Base-by-base conservation (phyloP, 2,888 invertebrate species). In the Chymomyza caudatula region DNA sequence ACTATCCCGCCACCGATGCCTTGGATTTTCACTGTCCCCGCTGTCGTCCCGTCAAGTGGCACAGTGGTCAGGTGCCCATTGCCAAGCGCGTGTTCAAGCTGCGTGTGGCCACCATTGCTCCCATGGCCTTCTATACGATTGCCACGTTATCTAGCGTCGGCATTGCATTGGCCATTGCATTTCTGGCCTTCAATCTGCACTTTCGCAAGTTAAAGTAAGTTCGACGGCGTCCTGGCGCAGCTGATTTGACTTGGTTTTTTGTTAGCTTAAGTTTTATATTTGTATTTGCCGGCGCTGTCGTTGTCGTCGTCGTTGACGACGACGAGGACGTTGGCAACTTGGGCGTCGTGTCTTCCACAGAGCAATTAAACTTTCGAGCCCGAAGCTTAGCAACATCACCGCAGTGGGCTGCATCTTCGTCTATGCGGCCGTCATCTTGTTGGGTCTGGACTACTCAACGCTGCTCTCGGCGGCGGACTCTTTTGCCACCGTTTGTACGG, bases 351-450 rank as follows among this genome's bases (percentile, higher is more conserved):
- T 51, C 54, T 65, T 42, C 64, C 69, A 69, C 91, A 96, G 96
- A 90, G 96, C 95, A 73, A 96, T 97, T 89, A 97, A 98, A 90
- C 92, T 97, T 71, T 97, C 97, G 20, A 97, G 97, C 84, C 97
- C 97, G 0, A 94, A 96, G 71, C 92, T 98, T 65, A 97, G 97
- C 92, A 97, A 97, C 91, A 96, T 97, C 91, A 96, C 97, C 0
- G 94, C 96, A 44, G 94, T 96, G 43, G 97, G 97, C 15, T 97
- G 97, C 88, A 95, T 96, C 78, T 91, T 97, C 78, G 97, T 97
- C n/a, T 97, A 97, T 91, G 92, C 94, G 1, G 96, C 97, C 0
- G 96, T 97, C 51, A 95, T 97, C 22, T 92, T 97, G 58, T 91
- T 97, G 69, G 97, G 97, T 3, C 92, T 97, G 65, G 97, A 97